These are phyloP conservation scores for Acipenser ruthenus DNA, from an alignment of 2,797 vertebrate genomes.

Conservation along the genomic window DNA sequence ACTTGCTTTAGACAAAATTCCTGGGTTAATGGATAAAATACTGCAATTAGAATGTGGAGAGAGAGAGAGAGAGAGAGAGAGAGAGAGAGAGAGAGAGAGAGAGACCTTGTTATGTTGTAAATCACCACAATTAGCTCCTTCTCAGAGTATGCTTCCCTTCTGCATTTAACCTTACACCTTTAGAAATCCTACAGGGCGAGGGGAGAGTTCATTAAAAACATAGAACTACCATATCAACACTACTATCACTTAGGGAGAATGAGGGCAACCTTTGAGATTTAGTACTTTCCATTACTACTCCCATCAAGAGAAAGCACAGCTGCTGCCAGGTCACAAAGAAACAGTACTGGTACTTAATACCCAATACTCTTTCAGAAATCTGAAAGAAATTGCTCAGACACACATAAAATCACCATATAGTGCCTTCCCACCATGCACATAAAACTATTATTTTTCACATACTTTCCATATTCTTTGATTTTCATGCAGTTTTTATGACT, in stretches of 20 bases:
- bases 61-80: too few relatives aligned
- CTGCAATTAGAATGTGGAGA: too few relatives aligned
- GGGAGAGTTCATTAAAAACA: neutral
- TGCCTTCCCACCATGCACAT: neutral
- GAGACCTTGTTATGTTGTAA: too few relatives aligned
- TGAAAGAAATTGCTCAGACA: neutral
- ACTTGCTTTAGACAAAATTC: too few relatives aligned
- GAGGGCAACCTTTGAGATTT: neutral
- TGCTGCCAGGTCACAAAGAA: constrained; percentile 1
- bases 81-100: too few relatives aligned
- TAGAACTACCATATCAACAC: neutral
- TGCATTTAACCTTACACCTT: too few relatives aligned
- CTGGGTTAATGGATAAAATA: too few relatives aligned
- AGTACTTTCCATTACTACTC: neutral
- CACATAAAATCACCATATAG: neutral
- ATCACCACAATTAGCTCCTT: too few relatives aligned
- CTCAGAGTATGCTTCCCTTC: too few relatives aligned
- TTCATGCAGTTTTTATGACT: too few relatives aligned
- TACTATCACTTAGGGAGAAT: neutral
- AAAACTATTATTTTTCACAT: too few relatives aligned
- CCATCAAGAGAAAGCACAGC: neutral
- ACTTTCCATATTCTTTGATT: too few relatives aligned
- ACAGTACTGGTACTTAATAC: neutral
- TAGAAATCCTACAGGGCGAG: neutral
- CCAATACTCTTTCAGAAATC: neutral